Evolutionary conservation across 2,888 invertebrate genomes (phyloP).

Genomic region (Chymomyza procnemis): DNA sequence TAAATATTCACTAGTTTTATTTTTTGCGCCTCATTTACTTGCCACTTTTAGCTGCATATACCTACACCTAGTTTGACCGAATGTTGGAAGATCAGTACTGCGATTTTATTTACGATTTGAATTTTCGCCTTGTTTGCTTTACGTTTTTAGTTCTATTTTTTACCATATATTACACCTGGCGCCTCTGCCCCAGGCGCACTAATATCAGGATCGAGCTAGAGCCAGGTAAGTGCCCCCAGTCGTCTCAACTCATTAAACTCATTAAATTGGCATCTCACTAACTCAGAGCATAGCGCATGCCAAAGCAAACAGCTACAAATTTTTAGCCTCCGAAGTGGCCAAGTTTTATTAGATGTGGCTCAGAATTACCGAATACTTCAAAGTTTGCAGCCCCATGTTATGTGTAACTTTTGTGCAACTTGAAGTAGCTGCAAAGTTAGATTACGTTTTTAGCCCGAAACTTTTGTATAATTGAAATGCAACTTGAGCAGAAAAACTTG

Average conservation of each 20-base stretch:
- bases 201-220: not conserved
- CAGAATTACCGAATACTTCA: not conserved
- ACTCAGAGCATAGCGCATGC: not conserved
- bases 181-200: conserved; percentile 25
- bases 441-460: conserved; percentile 24
- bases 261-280: not conserved
- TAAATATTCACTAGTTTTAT: not conserved
- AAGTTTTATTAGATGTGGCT: not conserved
- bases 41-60: not conserved
- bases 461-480: conserved; percentile 19
- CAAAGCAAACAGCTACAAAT: conserved; percentile 4
- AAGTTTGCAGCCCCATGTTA: not conserved
- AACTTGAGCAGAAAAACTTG: conserved; percentile 20
- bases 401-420: not conserved
- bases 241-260: not conserved
- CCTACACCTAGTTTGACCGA: not conserved
- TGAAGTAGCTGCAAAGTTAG: conserved; percentile 29
- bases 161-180: conserved; percentile 19
- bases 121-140: conserved; percentile 28
- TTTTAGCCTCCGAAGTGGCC: conserved; percentile 6
- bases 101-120: conserved; percentile 17
- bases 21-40: not conserved
- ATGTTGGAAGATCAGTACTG: conserved; percentile 26
- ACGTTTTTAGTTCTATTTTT: conserved; percentile 24
- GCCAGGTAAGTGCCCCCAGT: not conserved